Base-by-base conservation (phyloP, 2,113 vertebrate species). In the Mesocricetus auratus region DNA sequence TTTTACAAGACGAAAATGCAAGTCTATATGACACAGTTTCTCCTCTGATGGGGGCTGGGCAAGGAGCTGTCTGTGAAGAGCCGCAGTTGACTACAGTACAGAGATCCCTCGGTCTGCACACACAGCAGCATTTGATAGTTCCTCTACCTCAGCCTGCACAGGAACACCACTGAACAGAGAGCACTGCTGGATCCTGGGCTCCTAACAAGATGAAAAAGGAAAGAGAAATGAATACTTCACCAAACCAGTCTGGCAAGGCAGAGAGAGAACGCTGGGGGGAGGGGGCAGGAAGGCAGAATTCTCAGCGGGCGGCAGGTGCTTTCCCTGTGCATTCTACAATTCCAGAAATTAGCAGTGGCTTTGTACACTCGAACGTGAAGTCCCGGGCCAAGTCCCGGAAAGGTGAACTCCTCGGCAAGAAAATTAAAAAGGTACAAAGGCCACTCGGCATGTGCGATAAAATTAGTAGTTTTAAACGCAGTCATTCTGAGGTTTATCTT, bases 161-260 rank as follows among this genome's bases (percentile, higher is more conserved):
- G 66, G 58, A 66, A 58, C 53, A 33, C 71, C 42, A 36, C 29
- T 47, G 47, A 85, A 79, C 0, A 93, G 74, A 69, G 78, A 10
- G 45, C 36, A 19, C 1, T 58, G 71, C 69, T 60, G 39, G 26
- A 81, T 58, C 77, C 83, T 56, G 69, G 77, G 77, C 16, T 92
- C 90, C 93, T 85, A 33, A 53, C 36, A 64, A 66, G 42, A 73
- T 22, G 53, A 24, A 81, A 39, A 0, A 78, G 77, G 75, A 92
- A 90, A 94, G 68, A n/a, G 93, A 93, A 97, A 97, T 1, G 73
- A 96, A 93, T 60, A 96, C 83, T 95, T 95, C 90, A 50, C 92
- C 78, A n/a, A 89, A 97, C 96, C 91, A 79, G 97, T 96, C 92
- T 69, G 79, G 83, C 90, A 12, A 96, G 19, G 4, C 58, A 47